phyloP scores from a whole-genome alignment of 2,113 vertebrate species.

The Furnarius figulus region DNA sequence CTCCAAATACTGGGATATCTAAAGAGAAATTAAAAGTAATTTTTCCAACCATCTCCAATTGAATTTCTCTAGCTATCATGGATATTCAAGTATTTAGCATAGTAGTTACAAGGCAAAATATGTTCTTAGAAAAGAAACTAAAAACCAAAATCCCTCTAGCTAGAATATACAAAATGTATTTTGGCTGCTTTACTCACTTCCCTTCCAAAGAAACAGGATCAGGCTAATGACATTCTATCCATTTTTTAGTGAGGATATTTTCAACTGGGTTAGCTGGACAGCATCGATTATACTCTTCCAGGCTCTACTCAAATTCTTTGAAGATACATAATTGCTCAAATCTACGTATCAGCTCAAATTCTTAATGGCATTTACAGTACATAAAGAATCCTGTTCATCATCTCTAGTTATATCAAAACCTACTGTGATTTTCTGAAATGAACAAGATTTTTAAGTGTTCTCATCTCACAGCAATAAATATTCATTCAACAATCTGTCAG shows the following conservation, averaged over 20 bases:
- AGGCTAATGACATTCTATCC: neutral
- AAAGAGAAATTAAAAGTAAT: neutral
- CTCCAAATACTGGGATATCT: neutral
- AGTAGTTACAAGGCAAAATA: neutral
- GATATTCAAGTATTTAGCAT: neutral
- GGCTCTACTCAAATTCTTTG: neutral
- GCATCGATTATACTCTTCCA: neutral
- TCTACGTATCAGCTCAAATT: neutral
- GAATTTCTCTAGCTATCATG: neutral
- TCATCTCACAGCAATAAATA: constrained; percentile 28
- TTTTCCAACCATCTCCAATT: neutral
- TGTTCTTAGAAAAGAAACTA: neutral
- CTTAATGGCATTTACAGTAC: neutral
- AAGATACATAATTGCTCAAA: neutral
- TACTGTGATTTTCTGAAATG: constrained; percentile 9
- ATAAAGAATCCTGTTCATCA: neutral
- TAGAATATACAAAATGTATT: neutral
- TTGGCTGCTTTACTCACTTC: neutral
- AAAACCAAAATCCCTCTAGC: neutral
- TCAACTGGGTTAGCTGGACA: neutral
- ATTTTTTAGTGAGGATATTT: neutral
- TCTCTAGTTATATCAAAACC: neutral
- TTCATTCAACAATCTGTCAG: constrained; percentile 27
- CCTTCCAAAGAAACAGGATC: neutral
- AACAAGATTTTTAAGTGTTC: constrained; percentile 23